Percentiles rank a stretch among this genome's conserved stretches.
These are phyloP conservation scores for Rhinella marina DNA, from an alignment of 2,797 vertebrate genomes.

Conservation along the genomic window DNA sequence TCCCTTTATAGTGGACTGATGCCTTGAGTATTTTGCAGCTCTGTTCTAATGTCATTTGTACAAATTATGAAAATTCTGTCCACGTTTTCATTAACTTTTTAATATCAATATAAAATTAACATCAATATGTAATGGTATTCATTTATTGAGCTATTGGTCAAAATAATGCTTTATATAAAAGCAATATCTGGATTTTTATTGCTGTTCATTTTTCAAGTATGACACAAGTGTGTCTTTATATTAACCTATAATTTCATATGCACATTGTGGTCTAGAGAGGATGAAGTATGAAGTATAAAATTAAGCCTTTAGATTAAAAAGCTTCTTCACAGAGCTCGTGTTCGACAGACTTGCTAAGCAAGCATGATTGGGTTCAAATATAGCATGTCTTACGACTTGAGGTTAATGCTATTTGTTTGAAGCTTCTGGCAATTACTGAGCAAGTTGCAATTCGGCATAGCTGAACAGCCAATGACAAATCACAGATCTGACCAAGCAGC, in stretches of 20 bases:
- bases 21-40: background rate
- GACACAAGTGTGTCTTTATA: slow-evolving; percentile 23
- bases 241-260: slow-evolving; percentile 12
- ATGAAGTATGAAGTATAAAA: background rate
- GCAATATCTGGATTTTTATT: slow-evolving; percentile 14
- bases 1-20: background rate
- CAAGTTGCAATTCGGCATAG: background rate
- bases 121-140: slow-evolving; percentile 23
- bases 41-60: background rate
- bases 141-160: slow-evolving; percentile 40
- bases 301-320: slow-evolving; percentile 15
- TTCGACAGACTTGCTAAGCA: background rate
- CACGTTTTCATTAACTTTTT: slow-evolving; percentile 31
- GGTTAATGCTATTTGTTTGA: background rate
- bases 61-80: slow-evolving; percentile 11
- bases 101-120: slow-evolving; percentile 27
- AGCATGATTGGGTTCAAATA: background rate
- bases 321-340: slow-evolving; percentile 15
- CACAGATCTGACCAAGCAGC: too few species aligned
- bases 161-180: slow-evolving; percentile 25
- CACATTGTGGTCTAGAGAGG: slow-evolving; percentile 16
- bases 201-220: slow-evolving; percentile 11
- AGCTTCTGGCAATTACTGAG: background rate
- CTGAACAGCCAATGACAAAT: too few species aligned
- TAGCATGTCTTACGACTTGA: background rate